Conservation (phyloP, 2,797 vertebrate genomes). For the Sebastes iracundus region DNA sequence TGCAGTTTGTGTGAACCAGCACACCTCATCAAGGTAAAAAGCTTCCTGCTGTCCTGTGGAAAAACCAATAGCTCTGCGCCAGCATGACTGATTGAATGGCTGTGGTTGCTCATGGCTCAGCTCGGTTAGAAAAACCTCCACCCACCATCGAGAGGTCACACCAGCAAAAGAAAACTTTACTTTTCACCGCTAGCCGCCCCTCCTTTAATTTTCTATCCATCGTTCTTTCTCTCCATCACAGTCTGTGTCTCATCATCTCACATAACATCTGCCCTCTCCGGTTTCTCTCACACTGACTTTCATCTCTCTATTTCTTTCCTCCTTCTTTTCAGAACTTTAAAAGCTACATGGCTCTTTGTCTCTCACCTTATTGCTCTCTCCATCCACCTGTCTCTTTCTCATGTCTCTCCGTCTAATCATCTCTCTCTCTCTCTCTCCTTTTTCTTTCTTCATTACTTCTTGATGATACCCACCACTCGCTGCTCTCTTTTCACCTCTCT, state of each 20-base stretch:
- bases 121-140: not conserved
- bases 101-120: not conserved
- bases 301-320: not conserved
- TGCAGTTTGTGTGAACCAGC: not conserved
- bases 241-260: constrained; percentile 1
- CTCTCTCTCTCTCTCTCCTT: not conserved
- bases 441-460: constrained; percentile 55
- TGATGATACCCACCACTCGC: constrained; percentile 19
- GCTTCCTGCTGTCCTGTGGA: not conserved
- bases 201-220: not conserved
- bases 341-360: constrained; percentile 23
- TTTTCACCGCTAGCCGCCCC: not conserved
- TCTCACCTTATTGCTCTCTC: constrained; percentile 35
- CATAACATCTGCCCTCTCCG: constrained; percentile 26
- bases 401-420: constrained; percentile 37
- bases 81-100: constrained; percentile 3
- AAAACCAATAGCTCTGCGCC: not conserved
- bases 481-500: constrained; percentile 20
- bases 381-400: constrained; percentile 20
- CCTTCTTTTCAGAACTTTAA: constrained; percentile 10
- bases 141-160: not conserved
- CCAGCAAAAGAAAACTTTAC: not conserved
- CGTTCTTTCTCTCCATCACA: not conserved
- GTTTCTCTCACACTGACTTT: constrained; percentile 27
- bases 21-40: not conserved